Evolutionary conservation across 2,888 invertebrate species (phyloP).

Genomic region (Pammene aurita): DNA sequence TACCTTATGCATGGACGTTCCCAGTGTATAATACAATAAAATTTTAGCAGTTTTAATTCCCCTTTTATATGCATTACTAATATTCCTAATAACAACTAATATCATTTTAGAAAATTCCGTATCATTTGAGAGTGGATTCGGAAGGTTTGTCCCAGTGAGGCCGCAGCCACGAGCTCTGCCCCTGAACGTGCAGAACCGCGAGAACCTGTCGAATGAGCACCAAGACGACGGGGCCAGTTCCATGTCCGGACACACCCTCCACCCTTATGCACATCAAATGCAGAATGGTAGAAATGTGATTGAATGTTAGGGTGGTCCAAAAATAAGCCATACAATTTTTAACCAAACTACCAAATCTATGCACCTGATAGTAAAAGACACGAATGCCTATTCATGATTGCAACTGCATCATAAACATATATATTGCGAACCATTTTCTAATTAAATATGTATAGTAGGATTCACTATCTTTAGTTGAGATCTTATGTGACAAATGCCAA

Average conservation of each 20-base stretch:
- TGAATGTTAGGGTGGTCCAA: conserved; percentile 9
- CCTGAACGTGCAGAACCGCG: conserved; percentile 74
- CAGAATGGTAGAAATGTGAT: conserved; percentile 67
- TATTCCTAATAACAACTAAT: conserved; percentile 35
- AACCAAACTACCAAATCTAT: no score
- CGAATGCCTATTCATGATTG: no score
- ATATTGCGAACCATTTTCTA: no score
- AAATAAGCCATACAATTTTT: no score
- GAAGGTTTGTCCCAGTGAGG: conserved; percentile 79
- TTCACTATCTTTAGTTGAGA: no score
- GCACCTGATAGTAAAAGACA: no score
- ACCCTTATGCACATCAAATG: conserved; percentile 77
- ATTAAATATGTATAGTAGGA: no score
- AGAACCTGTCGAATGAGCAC: conserved; percentile 66
- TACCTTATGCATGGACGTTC: conserved; percentile 3
- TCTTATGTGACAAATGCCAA: no score
- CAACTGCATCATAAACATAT: no score
- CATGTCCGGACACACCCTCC: conserved; percentile 69
- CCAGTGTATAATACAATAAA: conserved; percentile 17
- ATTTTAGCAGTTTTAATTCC: neutral
- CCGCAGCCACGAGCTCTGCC: conserved; percentile 78
- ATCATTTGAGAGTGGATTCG: conserved; percentile 77
- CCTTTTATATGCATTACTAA: conserved; percentile 18
- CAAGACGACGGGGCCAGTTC: conserved; percentile 70
- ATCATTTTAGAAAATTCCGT: conserved; percentile 71